A percentile compares a stretch with the other conserved stretches of the same genome.
These are phyloP conservation scores for Leuciscus idus DNA, from an alignment of 2,113 vertebrate genomes.

Conservation along the genomic window DNA sequence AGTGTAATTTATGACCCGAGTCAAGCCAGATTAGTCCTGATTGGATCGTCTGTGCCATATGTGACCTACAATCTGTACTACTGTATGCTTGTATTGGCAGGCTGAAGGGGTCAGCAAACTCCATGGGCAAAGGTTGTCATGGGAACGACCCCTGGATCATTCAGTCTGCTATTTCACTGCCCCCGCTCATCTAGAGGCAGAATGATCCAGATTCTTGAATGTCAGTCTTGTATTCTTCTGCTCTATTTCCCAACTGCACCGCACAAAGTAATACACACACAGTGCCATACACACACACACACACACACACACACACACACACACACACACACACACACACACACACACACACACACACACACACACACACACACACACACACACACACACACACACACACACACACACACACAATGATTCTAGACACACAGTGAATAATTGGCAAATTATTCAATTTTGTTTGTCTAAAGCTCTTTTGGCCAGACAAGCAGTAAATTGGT, in stretches of 20 bases:
- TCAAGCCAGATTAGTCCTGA: conserved; percentile 80
- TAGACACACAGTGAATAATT: no score
- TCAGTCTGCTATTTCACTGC: conserved; percentile 60
- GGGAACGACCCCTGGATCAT: conserved; percentile 79
- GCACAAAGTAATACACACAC: conserved; percentile 6
- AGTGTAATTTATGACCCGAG: conserved; percentile 74
- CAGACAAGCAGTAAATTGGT: background rate
- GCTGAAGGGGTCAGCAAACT: conserved; percentile 75
- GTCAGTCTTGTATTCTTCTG: conserved; percentile 70
- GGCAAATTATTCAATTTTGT: background rate
- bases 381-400: background rate
- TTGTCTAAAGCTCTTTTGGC: background rate
- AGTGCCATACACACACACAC: background rate
- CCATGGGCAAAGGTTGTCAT: conserved; percentile 78
- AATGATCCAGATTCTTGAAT: conserved; percentile 71
- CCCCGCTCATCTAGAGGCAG: conserved; percentile 67
- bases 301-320: background rate
- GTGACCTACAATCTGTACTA: conserved; percentile 80
- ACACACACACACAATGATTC: background rate
- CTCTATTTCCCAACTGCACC: conserved; percentile 73
- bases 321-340: conserved; percentile 12
- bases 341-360: background rate
- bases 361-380: background rate
- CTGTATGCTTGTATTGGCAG: conserved; percentile 60
- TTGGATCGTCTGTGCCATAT: conserved; percentile 80